Evolutionary conservation across 2,797 vertebrate genomes (phyloP).

Genomic region (Botia kubotai): DNA sequence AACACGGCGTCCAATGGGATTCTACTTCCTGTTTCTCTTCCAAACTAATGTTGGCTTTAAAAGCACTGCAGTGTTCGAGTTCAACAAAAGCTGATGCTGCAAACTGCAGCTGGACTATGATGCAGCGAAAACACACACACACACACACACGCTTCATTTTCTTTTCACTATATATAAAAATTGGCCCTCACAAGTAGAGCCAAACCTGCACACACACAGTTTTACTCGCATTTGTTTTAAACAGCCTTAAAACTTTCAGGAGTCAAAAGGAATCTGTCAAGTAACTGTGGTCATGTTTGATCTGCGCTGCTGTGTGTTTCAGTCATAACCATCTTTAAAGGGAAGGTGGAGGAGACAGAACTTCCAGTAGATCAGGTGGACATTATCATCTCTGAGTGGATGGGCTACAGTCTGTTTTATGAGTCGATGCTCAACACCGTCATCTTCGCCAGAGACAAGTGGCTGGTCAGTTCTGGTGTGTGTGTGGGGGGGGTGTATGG

Average conservation of each 20-base stretch:
- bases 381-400: constrained; percentile 98
- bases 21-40: not conserved
- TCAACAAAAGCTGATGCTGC: constrained; percentile 26
- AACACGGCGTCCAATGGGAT: not conserved
- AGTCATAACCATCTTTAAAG: constrained; percentile 98
- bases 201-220: not conserved
- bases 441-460: constrained; percentile 98
- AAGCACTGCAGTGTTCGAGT: constrained; percentile 1
- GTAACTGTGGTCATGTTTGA: constrained; percentile 19
- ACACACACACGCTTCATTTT: not conserved
- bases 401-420: constrained; percentile 98
- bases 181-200: too few relatives aligned
- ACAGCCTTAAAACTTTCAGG: too few relatives aligned
- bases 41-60: not conserved
- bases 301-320: constrained; percentile 67
- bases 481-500: constrained; percentile 45
- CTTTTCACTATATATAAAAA: too few relatives aligned
- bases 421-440: constrained; percentile 98
- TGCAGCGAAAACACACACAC: not conserved
- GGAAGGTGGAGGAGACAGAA: constrained; percentile 97
- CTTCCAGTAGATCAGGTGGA: constrained; percentile 94
- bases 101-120: constrained; percentile 3
- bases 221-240: too few relatives aligned
- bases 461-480: constrained; percentile 84
- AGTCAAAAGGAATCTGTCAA: not conserved